A percentile compares a stretch with the other conserved stretches of the same genome.
Conservation (phyloP, 2,888 invertebrate species). For the Catocala sponsa region DNA sequence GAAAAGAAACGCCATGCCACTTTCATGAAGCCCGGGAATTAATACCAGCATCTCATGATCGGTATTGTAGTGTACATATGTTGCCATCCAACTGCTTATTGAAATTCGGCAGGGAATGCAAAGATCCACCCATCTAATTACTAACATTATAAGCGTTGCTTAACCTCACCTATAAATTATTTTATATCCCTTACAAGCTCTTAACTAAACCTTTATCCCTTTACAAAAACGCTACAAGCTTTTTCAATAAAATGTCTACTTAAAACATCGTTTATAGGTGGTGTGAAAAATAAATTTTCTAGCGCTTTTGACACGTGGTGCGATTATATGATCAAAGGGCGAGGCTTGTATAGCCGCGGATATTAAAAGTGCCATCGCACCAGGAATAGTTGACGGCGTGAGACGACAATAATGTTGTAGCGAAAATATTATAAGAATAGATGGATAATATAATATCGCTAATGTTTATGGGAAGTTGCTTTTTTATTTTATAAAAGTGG, state of each 20-base stretch:
- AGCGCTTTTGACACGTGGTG: slow-evolving; percentile 41
- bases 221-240: slow-evolving; percentile 25
- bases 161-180: no score
- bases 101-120: no score
- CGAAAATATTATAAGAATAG: not conserved
- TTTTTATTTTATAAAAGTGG: no score
- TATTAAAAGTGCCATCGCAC: slow-evolving; percentile 41
- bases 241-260: slow-evolving; percentile 28
- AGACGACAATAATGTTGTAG: slow-evolving; percentile 20
- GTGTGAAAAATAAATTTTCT: slow-evolving; percentile 50
- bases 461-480: no score
- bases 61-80: no score
- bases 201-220: not conserved
- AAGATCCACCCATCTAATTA: no score
- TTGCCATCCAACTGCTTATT: no score
- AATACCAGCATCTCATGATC: no score
- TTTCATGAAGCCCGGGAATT: no score
- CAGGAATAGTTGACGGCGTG: slow-evolving; percentile 11
- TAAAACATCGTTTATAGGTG: slow-evolving; percentile 29
- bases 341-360: slow-evolving; percentile 38
- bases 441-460: not conserved
- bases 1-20: no score
- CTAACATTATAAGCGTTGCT: no score
- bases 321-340: slow-evolving; percentile 53
- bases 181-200: not conserved